Percentiles rank a stretch among this genome's conserved stretches.
Conservation (phyloP, 2,797 vertebrate species). For the Sardinella longiceps region DNA sequence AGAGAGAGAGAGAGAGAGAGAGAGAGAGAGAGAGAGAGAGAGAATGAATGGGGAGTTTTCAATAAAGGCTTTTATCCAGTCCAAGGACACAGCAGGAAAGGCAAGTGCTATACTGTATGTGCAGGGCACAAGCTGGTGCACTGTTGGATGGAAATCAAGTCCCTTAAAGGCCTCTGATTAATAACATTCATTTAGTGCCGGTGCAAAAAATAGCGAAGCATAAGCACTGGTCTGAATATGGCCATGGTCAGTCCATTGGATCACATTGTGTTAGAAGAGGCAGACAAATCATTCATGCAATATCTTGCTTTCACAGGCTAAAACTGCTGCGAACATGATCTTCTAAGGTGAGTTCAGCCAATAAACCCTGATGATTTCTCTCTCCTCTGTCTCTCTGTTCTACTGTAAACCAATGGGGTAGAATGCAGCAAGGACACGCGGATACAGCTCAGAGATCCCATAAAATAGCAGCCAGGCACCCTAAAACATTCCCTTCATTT, state of each 20-base stretch:
- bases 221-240: background rate
- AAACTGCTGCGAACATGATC: background rate
- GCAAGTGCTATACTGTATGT: background rate
- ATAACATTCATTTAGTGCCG: background rate
- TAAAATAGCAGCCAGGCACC: background rate
- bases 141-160: background rate
- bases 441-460: background rate
- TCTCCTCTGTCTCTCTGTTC: background rate
- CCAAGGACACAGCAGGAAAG: background rate
- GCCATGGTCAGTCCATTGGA: background rate
- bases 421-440: background rate
- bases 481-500: background rate
- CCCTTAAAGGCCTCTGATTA: background rate
- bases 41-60: background rate
- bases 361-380: background rate
- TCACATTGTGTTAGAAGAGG: background rate
- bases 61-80: background rate
- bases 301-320: background rate
- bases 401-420: background rate
- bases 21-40: background rate
- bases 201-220: background rate
- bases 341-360: background rate
- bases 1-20: background rate
- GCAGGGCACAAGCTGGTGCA: background rate
- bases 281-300: background rate